Evolutionary conservation across 30 jellyfish, hydroid and myxozoan genomes (phyloP), one percentile per base, ranked within the genome.

Genomic region (Nemopilema nomurai): DNA sequence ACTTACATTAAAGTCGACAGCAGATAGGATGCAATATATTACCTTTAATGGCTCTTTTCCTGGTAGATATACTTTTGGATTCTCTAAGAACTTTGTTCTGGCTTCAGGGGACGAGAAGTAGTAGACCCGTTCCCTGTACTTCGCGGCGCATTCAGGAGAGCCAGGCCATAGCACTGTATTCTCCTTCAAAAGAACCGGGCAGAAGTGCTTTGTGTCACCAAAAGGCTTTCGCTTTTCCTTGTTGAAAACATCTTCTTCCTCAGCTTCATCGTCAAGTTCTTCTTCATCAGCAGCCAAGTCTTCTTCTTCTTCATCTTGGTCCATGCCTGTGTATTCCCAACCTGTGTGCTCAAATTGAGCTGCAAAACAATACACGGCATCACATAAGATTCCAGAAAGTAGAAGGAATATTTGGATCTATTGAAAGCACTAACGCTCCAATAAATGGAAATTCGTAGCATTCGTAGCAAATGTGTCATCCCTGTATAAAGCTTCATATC

Each of bases 281-380:
- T 79, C 98, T 52, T 80, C 91, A 33, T 62, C 91, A 30, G 93
- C 93, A 0, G 96, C 96, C 1, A 69, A 66, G 69, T 94, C 99
- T 74, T 94, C 99, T 65, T 89, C 99, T 62, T 94, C 99, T 77
- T 94, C 99, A 57, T 94, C 99, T 77, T 94, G 97, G 83, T 94
- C 99, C 95, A 94, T 89, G 20, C 97, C 97, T 31, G 95, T 94
- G 85, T 94, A 94, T 70, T 94, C 97, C 99, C 99, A 94, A 0
- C 97, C 97, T 69, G 64, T 77, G 79, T 94, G 90, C 71, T 87
- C 95, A 79, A 83, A 93, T 65, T 30, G 79, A 51, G 84, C 93
- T 84, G 72, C 1, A 68, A 80, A 25, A 32, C n/a, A n/a, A n/a
- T n/a, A n/a, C n/a, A n/a, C n/a, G n/a, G n/a, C 17, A n/a, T n/a